phyloP scores from a whole-genome alignment of 1,140 invertebrate species.

The Pseudomyrmex flavicornis region DNA sequence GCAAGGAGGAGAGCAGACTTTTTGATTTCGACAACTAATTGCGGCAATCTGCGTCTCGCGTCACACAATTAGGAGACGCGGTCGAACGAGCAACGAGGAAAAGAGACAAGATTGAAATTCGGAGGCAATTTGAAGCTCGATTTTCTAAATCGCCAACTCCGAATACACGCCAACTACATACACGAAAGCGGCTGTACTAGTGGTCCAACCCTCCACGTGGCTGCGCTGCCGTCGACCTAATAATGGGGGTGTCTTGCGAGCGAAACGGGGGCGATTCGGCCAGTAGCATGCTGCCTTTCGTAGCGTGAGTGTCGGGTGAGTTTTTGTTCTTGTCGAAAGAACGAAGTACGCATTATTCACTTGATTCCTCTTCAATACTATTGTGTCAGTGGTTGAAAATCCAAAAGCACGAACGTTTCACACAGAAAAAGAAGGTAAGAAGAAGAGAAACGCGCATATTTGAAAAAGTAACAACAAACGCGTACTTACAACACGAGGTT shows the following conservation, averaged over 20 bases:
- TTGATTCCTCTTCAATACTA: not conserved
- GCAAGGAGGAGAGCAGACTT: not conserved
- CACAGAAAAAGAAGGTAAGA: no score
- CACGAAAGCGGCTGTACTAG: slow-evolving; percentile 43
- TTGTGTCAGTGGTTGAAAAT: slow-evolving; percentile 6
- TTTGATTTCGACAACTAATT: not conserved
- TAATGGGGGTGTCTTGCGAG: slow-evolving; percentile 64
- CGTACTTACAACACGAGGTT: not conserved
- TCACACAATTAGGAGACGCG: not conserved
- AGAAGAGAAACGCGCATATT: not conserved
- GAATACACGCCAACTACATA: slow-evolving; percentile 28
- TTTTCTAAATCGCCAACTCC: slow-evolving; percentile 46
- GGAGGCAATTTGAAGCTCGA: not conserved
- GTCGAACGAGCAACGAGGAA: not conserved
- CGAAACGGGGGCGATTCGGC: slow-evolving; percentile 67
- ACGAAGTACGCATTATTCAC: not conserved
- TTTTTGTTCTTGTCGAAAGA: slow-evolving; percentile 15
- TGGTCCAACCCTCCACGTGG: slow-evolving; percentile 73
- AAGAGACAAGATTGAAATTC: slow-evolving; percentile 17
- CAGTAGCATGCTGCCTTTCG: slow-evolving; percentile 78
- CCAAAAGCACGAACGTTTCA: not conserved
- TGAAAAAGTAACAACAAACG: not conserved
- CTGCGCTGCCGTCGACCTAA: slow-evolving; percentile 76
- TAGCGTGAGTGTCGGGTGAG: slow-evolving; percentile 62
- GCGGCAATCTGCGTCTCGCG: not conserved